Percentiles rank a stretch among this genome's conserved stretches.
These are phyloP conservation scores for Myotis davidii DNA, from an alignment of 2,113 vertebrate genomes.

Conservation along the genomic window DNA sequence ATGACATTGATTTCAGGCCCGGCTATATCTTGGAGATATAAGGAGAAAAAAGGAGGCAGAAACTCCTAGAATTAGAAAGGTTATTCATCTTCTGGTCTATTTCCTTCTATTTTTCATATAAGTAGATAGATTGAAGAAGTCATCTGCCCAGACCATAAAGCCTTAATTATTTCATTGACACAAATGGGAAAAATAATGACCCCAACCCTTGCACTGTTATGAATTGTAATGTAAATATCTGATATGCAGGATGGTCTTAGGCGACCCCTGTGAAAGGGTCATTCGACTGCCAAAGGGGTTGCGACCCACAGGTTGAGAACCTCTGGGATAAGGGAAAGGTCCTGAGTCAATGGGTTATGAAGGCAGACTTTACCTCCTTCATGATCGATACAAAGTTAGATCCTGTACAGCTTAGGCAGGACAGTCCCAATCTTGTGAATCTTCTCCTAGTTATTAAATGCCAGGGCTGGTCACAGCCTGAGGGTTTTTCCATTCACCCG, in stretches of 20 bases:
- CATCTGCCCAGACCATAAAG: neutral
- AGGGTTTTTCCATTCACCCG: neutral
- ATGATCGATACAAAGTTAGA: neutral
- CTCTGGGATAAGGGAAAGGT: neutral
- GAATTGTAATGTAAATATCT: too few relatives aligned
- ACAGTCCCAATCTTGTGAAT: neutral
- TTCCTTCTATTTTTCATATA: neutral
- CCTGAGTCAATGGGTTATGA: neutral
- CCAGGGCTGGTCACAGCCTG: neutral
- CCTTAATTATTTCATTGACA: constrained; percentile 3
- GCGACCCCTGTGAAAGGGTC: too few relatives aligned
- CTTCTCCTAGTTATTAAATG: neutral
- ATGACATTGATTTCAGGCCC: neutral
- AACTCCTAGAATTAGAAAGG: neutral
- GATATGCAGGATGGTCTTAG: too few relatives aligned
- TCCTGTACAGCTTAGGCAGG: neutral
- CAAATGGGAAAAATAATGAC: neutral
- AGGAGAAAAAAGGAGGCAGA: neutral
- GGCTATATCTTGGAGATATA: neutral
- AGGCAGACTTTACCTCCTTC: neutral
- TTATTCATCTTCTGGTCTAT: neutral
- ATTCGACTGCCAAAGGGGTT: too few relatives aligned
- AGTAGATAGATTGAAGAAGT: neutral
- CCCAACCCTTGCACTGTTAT: neutral
- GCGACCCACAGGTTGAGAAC: too few relatives aligned